Evolutionary conservation across 2,113 vertebrate species (phyloP), one percentile per base, ranked within the genome.

Genomic region (Chitala chitala): DNA sequence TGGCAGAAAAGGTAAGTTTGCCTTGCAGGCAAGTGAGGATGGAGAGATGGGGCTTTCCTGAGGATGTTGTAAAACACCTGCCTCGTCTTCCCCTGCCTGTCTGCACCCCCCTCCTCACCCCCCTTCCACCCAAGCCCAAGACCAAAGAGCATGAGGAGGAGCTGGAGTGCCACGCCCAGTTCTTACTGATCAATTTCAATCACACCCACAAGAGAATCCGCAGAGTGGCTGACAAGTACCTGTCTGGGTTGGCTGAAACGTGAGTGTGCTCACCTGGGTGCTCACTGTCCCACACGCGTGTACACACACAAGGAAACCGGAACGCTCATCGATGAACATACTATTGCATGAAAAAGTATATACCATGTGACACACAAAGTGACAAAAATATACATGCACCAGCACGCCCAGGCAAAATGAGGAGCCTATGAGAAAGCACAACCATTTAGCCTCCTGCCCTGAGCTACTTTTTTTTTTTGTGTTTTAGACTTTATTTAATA

Each of bases 161-260:
- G 79, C 84, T 98, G 51, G 96, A 98, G 78, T 90, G 92, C 7
- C 96, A 98, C 0, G 96, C 96, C 26, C 94, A 98, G 69, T 98
- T 98, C 73, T 80, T 98, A 54, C 80, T 98, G 81, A 89, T 98
- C 78, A 98, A 96, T 86, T 98, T 98, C 79, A 98, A 98, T 82
- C 96, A 98, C 79, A 96, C 94, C 72, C 96, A 98, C 86, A 98
- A 98, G 85, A 92, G 96, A 80, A 98, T 98, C 75, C 91, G 96
- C 73, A 91, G 96, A 79, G 95, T 98, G 42, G 96, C 96, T 0
- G 96, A 98, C 88, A 98, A 98, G 84, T 98, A 98, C 66, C 90
- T 98, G 9, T 98, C 96, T 40, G 95, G 96, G 40, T 85, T 98
- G 82, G 96, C 98, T 48, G 96, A 98, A 82, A 95, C 92, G 95